Evolutionary conservation across 2,888 invertebrate genomes (phyloP), one percentile per base, ranked within the genome.

Genomic region (Geophilus truncorum): DNA sequence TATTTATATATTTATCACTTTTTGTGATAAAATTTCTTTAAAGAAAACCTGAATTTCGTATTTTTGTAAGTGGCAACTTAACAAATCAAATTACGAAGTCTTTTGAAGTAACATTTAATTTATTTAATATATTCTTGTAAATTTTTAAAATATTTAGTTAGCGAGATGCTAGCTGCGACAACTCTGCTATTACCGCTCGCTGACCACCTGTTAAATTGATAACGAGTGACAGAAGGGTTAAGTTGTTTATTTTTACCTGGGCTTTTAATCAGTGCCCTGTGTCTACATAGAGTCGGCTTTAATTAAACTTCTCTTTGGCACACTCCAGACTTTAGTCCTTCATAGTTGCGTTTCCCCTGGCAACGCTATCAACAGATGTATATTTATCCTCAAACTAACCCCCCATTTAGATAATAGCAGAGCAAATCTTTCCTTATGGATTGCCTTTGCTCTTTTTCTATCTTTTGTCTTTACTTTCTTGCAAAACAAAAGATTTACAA

Each of bases 311-410:
- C 15, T 70, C 70, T 25, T 70, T 70, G 70, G 5, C 70, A 28
- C 70, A 70, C 70, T 70, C 70, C 25, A 70, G 70, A 70, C 23
- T 70, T 70, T 70, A 70, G 70, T 70, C 70, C 70, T 70, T 70
- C 70, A n/a, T 70, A 70, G 70, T 70, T 70, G 70, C 70, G 70
- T 70, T 25, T 70, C 70, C 70, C 70, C 25, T 70, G 28, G 70
- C 70, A 70, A 70, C 70, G 70, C 28, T 70, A 70, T 25, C 70
- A 70, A 70, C 70, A 70, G 70, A 70, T 70, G 70, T 70, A 70
- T 70, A 70, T 70, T 70, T 70, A 70, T 70, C 70, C 70, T 28
- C 70, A 28, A 70, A 28, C 70, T 70, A 10, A 70, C 25, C 70
- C 70, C 25, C 70, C 70, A 70, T 70, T 70, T 70, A 70, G 70